These are phyloP conservation scores for Mormyrops boulengeri DNA, from an alignment of 2,797 vertebrate species.

Conservation along the genomic window DNA sequence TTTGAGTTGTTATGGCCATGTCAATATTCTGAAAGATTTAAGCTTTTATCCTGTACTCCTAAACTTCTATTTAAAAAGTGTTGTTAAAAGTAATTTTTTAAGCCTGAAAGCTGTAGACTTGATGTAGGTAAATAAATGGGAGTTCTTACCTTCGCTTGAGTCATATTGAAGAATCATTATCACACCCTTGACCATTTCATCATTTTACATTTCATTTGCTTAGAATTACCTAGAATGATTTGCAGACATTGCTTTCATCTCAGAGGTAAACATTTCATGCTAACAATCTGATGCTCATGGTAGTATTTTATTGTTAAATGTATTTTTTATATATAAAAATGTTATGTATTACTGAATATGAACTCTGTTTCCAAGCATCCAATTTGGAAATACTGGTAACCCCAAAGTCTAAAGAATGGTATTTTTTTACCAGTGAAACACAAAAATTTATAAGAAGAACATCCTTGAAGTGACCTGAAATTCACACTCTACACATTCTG, in stretches of 20 bases:
- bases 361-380: background rate
- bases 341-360: background rate
- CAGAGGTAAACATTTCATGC: background rate
- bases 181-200: background rate
- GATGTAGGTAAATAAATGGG: background rate
- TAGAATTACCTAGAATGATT: background rate
- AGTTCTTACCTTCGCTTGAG: background rate
- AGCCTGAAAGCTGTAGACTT: background rate
- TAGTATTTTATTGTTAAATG: background rate
- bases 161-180: background rate
- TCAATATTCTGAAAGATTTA: background rate
- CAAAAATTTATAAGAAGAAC: background rate
- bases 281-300: background rate
- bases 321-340: background rate
- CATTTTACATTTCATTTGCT: background rate
- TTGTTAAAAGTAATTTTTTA: background rate
- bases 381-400: background rate
- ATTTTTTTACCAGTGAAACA: background rate
- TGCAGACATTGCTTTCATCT: background rate
- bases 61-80: background rate
- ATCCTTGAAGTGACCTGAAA: slow-evolving; percentile 23
- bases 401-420: background rate
- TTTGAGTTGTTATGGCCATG: background rate
- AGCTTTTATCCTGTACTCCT: background rate
- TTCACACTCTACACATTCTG: slow-evolving; percentile 23